phyloP scores from a whole-genome alignment of 2,888 invertebrate species.

The Calephelis perditalis region DNA sequence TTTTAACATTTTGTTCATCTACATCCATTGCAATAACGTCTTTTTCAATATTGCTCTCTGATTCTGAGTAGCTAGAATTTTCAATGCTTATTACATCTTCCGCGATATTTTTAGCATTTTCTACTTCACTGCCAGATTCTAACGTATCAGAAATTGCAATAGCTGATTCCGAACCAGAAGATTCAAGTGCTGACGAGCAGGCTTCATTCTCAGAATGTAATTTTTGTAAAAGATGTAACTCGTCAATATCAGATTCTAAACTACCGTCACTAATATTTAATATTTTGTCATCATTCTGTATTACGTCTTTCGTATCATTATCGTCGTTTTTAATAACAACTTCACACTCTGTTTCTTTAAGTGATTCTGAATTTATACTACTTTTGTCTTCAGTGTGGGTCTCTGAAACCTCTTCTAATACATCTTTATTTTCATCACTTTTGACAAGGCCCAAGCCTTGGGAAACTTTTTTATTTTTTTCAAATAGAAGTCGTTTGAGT shows the following conservation, averaged over 20 bases:
- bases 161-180: conserved; percentile 51
- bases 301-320: conserved; percentile 13
- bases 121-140: conserved; percentile 42
- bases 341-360: conserved; percentile 22
- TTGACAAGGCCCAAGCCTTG: conserved; percentile 15
- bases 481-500: conserved; percentile 50
- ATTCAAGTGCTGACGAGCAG: conserved; percentile 43
- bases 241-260: conserved; percentile 57
- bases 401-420: conserved; percentile 2
- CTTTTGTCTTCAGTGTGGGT: conserved; percentile 14
- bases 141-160: conserved; percentile 58
- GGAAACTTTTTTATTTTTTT: conserved; percentile 41
- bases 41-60: conserved; percentile 37
- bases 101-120: conserved; percentile 31
- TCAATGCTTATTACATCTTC: conserved; percentile 64
- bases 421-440: conserved; percentile 10
- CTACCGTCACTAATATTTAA: conserved; percentile 19
- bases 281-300: conserved; percentile 24
- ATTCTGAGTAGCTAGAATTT: conserved; percentile 65
- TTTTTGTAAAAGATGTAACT: conserved; percentile 59
- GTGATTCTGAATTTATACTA: conserved; percentile 28
- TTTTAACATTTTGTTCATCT: conserved; percentile 21
- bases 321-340: conserved; percentile 10
- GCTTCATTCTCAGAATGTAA: conserved; percentile 50
- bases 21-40: conserved; percentile 22